Evolutionary conservation across 2,113 vertebrate genomes (phyloP).

Genomic region (Carlito syrichta): DNA sequence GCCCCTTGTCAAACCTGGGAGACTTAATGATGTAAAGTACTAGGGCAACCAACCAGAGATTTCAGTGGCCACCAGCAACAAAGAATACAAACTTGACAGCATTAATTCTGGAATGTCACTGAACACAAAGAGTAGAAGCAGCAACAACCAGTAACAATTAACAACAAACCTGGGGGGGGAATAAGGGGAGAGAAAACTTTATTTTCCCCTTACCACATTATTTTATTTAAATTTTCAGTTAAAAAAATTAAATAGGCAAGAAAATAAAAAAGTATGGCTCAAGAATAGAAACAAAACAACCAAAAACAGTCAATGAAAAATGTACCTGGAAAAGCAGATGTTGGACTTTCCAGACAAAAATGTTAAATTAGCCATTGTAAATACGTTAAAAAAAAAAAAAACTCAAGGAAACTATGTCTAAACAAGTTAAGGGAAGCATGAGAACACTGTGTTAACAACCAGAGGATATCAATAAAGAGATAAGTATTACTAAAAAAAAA

Average conservation of each 20-base stretch:
- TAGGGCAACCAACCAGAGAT: background rate
- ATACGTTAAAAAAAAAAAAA: too few relatives aligned
- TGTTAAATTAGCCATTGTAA: too few relatives aligned
- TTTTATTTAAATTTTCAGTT: too few relatives aligned
- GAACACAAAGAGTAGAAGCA: background rate
- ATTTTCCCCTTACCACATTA: too few relatives aligned
- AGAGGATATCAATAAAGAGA: background rate
- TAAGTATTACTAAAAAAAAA: background rate
- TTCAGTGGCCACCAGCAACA: too few relatives aligned
- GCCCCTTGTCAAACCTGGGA: background rate
- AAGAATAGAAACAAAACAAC: background rate
- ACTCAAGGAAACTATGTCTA: background rate
- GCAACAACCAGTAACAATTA: too few relatives aligned
- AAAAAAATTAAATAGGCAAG: too few relatives aligned
- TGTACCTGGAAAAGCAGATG: background rate
- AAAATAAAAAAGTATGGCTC: background rate
- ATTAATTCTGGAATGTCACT: background rate
- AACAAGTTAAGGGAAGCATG: background rate
- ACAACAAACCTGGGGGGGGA: too few relatives aligned
- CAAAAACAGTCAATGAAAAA: background rate
- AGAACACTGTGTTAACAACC: background rate
- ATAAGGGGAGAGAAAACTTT: too few relatives aligned
- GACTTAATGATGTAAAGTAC: background rate
- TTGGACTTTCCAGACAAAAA: background rate
- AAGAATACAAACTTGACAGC: background rate